Evolutionary conservation across 2,113 vertebrate species (phyloP).

Genomic region (Nycticorax nycticorax): DNA sequence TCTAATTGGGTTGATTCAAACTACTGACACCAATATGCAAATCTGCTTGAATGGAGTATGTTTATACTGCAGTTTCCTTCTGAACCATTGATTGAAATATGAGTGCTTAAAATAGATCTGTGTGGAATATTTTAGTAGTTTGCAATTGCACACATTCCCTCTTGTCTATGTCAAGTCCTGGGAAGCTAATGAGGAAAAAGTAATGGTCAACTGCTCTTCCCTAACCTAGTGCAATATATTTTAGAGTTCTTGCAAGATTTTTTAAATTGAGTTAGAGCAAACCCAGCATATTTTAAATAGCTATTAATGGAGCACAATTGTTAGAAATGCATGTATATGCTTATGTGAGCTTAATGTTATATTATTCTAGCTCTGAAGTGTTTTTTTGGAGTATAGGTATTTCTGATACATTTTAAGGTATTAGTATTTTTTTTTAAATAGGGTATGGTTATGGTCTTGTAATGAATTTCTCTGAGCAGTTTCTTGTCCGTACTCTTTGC

Average conservation of each 20-base stretch:
- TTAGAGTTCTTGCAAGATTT: background rate
- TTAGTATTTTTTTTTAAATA: background rate
- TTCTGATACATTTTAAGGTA: background rate
- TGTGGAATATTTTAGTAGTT: constrained; percentile 36
- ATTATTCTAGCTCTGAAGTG: background rate
- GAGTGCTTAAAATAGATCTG: constrained; percentile 63
- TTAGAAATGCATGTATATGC: background rate
- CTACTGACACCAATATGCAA: constrained; percentile 70
- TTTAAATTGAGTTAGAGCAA: background rate
- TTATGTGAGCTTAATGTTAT: background rate
- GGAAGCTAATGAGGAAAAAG: constrained; percentile 37
- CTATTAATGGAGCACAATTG: background rate
- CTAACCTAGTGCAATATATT: background rate
- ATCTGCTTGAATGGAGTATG: constrained; percentile 60
- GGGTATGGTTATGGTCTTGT: background rate
- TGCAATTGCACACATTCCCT: constrained; percentile 35
- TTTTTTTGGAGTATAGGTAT: background rate
- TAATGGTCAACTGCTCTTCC: background rate
- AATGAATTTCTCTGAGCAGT: background rate
- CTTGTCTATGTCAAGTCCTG: background rate
- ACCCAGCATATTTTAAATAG: constrained; percentile 14
- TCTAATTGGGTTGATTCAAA: constrained; percentile 73
- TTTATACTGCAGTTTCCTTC: constrained; percentile 54
- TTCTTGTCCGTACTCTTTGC: background rate
- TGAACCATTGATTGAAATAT: constrained; percentile 66